Conservation (phyloP, 53 echinoderm and acorn worm genomes). For the Crossaster papposus region DNA sequence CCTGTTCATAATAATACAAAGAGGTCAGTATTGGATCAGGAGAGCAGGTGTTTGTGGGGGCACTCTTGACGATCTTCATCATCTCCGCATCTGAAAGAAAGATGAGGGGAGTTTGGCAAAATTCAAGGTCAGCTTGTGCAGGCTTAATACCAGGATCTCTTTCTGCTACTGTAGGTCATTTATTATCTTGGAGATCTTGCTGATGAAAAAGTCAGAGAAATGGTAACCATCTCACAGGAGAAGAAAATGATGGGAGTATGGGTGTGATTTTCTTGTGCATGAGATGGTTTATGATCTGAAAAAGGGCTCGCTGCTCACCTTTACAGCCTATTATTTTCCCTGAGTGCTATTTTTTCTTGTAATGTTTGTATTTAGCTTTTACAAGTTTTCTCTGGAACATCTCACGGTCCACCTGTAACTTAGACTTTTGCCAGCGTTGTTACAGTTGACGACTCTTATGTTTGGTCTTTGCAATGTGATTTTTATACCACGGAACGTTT, state of each 20-base stretch:
- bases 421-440: no score
- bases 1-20: no score
- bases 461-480: no score
- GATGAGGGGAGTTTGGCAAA: neutral
- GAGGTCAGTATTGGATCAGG: no score
- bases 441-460: no score
- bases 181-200: neutral
- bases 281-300: neutral
- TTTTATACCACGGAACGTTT: no score
- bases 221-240: no score
- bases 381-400: neutral
- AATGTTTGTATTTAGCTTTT: neutral
- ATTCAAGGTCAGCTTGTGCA: neutral
- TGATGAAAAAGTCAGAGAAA: no score
- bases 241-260: neutral
- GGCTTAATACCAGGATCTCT: neutral
- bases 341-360: neutral
- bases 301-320: neutral
- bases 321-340: neutral
- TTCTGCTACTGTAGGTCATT: neutral
- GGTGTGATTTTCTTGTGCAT: neutral
- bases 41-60: no score
- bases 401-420: neutral
- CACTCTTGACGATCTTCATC: no score
- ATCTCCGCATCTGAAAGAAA: neutral